Percentiles rank a stretch among this genome's conserved stretches.
Evolutionary conservation across 2,888 invertebrate genomes (phyloP).

Genomic region (Apomyelois bistriatella): DNA sequence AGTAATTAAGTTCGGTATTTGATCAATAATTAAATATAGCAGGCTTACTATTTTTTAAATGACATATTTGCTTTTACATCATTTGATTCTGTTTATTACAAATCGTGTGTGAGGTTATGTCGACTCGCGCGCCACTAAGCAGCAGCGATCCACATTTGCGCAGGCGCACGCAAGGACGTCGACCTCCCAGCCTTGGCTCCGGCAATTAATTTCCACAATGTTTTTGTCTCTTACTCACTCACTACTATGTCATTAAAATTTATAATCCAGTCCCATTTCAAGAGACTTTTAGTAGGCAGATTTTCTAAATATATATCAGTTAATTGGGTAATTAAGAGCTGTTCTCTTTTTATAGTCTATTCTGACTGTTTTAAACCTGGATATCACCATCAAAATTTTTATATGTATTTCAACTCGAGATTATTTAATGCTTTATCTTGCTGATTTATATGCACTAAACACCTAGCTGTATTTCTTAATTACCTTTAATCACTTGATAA

Average conservation of each 20-base stretch:
- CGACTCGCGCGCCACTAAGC: neutral
- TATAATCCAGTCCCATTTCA: conserved; percentile 29
- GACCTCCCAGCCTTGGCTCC: conserved; percentile 66
- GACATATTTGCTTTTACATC: too few species aligned
- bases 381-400: neutral
- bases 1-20: too few species aligned
- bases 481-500: neutral
- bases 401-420: neutral
- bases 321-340: conserved; percentile 12
- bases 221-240: conserved; percentile 44
- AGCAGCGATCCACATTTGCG: conserved; percentile 24
- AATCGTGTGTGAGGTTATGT: neutral
- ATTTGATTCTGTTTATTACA: too few species aligned
- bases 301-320: conserved; percentile 8
- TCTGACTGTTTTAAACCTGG: neutral
- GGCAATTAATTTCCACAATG: conserved; percentile 65
- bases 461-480: neutral
- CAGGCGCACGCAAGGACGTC: conserved; percentile 53
- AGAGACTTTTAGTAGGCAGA: conserved; percentile 13
- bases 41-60: too few species aligned
- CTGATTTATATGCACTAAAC: neutral
- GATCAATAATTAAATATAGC: too few species aligned
- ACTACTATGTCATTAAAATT: conserved; percentile 37
- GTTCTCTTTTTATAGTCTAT: conserved; percentile 11
- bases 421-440: neutral